Evolutionary conservation across 2,113 vertebrate species (phyloP), one percentile per base, ranked within the genome.

Genomic region (Phalacrocorax brasilianus): DNA sequence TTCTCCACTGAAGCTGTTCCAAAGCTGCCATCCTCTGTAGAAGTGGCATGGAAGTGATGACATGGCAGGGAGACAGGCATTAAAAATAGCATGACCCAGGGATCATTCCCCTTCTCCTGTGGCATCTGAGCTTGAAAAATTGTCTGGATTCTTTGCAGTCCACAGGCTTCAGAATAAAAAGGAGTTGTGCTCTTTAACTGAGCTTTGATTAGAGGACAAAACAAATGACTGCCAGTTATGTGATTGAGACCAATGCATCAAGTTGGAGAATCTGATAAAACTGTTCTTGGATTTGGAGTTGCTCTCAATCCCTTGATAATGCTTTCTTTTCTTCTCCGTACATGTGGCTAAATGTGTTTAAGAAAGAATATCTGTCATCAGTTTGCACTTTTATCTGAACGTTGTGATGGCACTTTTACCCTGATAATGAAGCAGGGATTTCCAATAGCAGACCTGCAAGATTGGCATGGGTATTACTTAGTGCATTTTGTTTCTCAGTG

Each of bases 71-170:
- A 95, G 75, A 79, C 12, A 19, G 45, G 5, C 49, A 45, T 85
- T 96, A 91, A 95, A 97, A 95, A 93, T 85, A 95, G 66, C 53
- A 49, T 87, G 71, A 74, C 66, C 33, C 35, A 82, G 65, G 58
- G 73, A 89, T 90, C 73, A 77, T 95, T 89, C 52, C 35, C 56
- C 21, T 85, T 85, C 49, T 85, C 42, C 61, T 79, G 23, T 78
- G 49, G 70, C 53, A 62, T 94, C 66, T 78, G 63, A 76, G 56
- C 28, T 95, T 94, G 49, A 92, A 91, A 95, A 95, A 89, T 95
- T 83, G 55, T 72, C 85, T 40, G 42, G 32, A 94, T 95, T 89
- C 68, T 56, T 93, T 73, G 50, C 62, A 74, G 35, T 93, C 40
- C 78, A 32, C 30, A 85, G 59, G 38, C 42, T 94, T 86, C 73